Evolutionary conservation across 2,888 invertebrate genomes (phyloP).

Genomic region (Melanophora roralis): DNA sequence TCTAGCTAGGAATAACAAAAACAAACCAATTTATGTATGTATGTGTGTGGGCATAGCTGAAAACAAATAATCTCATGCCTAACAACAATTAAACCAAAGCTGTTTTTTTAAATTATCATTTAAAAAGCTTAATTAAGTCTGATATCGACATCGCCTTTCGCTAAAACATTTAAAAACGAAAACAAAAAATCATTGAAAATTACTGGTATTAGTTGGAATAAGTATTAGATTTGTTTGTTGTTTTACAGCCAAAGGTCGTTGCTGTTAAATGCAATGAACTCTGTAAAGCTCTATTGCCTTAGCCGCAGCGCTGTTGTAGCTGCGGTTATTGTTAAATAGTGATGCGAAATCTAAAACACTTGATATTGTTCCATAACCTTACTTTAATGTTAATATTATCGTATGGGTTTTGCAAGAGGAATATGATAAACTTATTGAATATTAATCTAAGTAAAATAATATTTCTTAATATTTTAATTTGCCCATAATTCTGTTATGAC

Average conservation of each 20-base stretch:
- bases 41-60: too few species aligned
- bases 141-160: constrained; percentile 24
- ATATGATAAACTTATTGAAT: too few species aligned
- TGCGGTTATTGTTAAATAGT: not conserved
- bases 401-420: too few species aligned
- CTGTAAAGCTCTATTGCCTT: constrained; percentile 41
- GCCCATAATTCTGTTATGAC: too few species aligned
- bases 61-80: constrained; percentile 3
- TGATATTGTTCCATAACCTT: too few species aligned
- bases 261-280: constrained; percentile 55
- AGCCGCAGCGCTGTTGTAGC: not conserved
- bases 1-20: constrained; percentile 23
- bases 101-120: constrained; percentile 9
- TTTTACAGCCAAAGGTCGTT: constrained; percentile 46
- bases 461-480: too few species aligned
- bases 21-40: constrained; percentile 8
- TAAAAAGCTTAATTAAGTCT: constrained; percentile 10
- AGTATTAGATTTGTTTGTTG: not conserved
- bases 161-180: not conserved
- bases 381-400: too few species aligned
- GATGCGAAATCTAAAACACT: too few species aligned
- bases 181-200: constrained; percentile 30
- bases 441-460: too few species aligned
- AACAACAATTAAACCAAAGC: constrained; percentile 17
- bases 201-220: constrained; percentile 9